Conservation (phyloP, 2,888 invertebrate species). For the Macrosiphum euphorbiae region DNA sequence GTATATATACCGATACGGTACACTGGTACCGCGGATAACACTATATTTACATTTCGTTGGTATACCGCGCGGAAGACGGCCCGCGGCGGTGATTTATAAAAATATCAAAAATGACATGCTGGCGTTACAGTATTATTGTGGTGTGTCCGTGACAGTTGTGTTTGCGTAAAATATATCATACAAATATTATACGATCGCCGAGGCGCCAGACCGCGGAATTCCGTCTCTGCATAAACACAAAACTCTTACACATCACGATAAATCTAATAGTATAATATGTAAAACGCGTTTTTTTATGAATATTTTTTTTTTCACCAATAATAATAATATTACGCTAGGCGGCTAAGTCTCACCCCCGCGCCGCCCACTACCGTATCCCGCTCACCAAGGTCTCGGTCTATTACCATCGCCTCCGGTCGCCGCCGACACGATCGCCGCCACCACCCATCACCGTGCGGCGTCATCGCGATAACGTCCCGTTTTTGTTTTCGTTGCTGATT, state of each 20-base stretch:
- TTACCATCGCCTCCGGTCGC: constrained; percentile 23
- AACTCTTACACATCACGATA: not conserved
- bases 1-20: not conserved
- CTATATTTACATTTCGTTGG: not conserved
- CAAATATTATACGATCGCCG: not conserved
- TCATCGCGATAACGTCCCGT: constrained; percentile 50
- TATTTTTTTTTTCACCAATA: constrained; percentile 17
- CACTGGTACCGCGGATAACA: not conserved
- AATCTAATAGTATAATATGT: not conserved
- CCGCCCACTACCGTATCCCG: not conserved
- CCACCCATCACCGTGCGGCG: not conserved
- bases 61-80: not conserved
- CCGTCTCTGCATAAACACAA: not conserved
- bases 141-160: not conserved
- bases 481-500: constrained; percentile 14
- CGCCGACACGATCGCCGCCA: not conserved
- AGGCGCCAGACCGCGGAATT: constrained; percentile 59
- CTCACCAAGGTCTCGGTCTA: constrained; percentile 58
- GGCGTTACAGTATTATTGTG: not conserved
- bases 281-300: constrained; percentile 27
- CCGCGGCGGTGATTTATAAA: not conserved
- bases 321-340: constrained; percentile 40
- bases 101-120: not conserved
- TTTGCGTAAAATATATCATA: too few relatives aligned
- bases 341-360: constrained; percentile 55